phyloP scores from a whole-genome alignment of 1,140 invertebrate species.

The Drosophila watanabei region DNA sequence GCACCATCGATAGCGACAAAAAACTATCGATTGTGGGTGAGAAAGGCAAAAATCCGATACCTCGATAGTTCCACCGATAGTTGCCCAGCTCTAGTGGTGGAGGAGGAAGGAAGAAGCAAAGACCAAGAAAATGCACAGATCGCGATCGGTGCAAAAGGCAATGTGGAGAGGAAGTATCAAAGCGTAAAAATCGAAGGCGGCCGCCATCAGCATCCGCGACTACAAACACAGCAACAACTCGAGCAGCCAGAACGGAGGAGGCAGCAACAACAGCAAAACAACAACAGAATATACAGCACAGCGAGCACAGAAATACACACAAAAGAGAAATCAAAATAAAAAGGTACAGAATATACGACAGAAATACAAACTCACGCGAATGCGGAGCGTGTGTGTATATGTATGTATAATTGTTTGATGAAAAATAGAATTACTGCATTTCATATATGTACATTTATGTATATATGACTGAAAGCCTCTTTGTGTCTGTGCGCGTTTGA shows the following conservation, averaged over 20 bases:
- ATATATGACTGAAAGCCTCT: conserved; percentile 10
- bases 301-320: conserved; percentile 33
- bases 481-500: conserved; percentile 19
- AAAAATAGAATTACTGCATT: conserved; percentile 45
- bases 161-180: conserved; percentile 74
- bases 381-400: conserved; percentile 29
- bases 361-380: conserved; percentile 14
- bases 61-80: no score
- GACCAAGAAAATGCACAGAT: conserved; percentile 62
- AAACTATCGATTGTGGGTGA: no score
- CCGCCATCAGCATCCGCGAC: conserved; percentile 36
- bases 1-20: no score
- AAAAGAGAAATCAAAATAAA: conserved; percentile 36
- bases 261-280: conserved; percentile 39
- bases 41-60: no score
- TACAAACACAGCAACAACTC: conserved; percentile 41
- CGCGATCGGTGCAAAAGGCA: conserved; percentile 62
- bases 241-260: conserved; percentile 40
- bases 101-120: conserved; percentile 27
- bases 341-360: conserved; percentile 32
- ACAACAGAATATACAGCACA: conserved; percentile 28
- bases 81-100: no score
- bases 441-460: conserved; percentile 13
- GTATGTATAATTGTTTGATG: conserved; percentile 29
- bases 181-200: conserved; percentile 74